Evolutionary conservation across 2,113 vertebrate genomes (phyloP).

Genomic region (Rhagologus leucostigma): DNA sequence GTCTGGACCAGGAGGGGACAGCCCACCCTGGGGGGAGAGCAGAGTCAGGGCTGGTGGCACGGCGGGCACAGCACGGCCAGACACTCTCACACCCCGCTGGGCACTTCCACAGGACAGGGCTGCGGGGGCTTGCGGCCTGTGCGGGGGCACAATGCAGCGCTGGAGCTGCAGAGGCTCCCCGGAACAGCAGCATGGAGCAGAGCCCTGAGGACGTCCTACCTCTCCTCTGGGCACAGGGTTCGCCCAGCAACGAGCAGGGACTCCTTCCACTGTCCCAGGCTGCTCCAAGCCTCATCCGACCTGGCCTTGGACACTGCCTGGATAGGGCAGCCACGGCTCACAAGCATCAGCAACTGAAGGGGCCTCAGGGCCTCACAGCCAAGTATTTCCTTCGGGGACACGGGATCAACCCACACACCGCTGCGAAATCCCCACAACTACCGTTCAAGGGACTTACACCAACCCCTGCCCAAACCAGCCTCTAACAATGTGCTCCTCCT

Average conservation of each 20-base stretch:
- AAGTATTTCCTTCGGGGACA: background rate
- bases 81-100: background rate
- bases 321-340: background rate
- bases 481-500: background rate
- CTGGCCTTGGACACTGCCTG: background rate
- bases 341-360: background rate
- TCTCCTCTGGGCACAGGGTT: background rate
- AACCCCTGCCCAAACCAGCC: background rate
- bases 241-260: background rate
- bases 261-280: background rate
- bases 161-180: background rate
- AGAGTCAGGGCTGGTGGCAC: background rate
- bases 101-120: background rate
- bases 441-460: background rate
- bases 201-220: background rate
- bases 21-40: background rate
- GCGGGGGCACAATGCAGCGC: background rate
- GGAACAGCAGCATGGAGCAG: background rate
- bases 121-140: rapidly evolving
- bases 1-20: background rate
- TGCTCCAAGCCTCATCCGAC: background rate
- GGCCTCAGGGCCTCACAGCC: background rate
- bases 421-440: background rate
- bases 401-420: background rate
- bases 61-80: rapidly evolving